Evolutionary conservation across 2,888 invertebrate species (phyloP), one percentile per base, ranked within the genome.

Genomic region (Portevinia maculata): DNA sequence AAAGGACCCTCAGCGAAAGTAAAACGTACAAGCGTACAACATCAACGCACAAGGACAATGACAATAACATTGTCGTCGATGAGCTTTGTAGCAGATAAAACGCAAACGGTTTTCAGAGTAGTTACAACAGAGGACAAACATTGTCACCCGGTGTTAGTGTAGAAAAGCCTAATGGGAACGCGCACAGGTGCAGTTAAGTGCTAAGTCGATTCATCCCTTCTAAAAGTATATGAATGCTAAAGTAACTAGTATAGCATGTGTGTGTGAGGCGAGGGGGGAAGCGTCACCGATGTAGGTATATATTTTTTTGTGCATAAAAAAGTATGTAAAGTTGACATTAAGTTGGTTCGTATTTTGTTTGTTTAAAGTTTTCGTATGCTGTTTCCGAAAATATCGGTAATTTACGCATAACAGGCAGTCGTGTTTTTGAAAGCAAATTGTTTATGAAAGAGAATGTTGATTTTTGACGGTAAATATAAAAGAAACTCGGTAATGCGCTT

Each of bases 181-280:
- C 62, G 57, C 84, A 85, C 89, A 89, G 89, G 87, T 89, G 89
- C 79, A 85, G 84, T 85, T 88, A 87, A 88, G 88, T 88, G 87
- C 86, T 81, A 67, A 84, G 65, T 74, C 87, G 86, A 86, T 84
- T 85, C 84, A 79, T 81, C 74, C 75, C 76, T 81, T 81, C 79
- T 75, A 71, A 81, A 84, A 64, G 75, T n/a, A n/a, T 78, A 78
- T 76, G 70, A 57, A 74, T 55, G 60, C 52, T 34, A 62, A 53
- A 39, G 70, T 46, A 59, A 60, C 32, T 32, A 3, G 30, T 9
- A 30, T 8, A 15, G 11, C 30, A 44, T 13, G 32, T 48, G 24
- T 21, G 11, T 13, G 13, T 41, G 48, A 9, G 28, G 15, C 13
- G 28, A 13, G 13, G 41, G 8, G 15, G 19, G 24, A n/a, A 13